phyloP scores from a whole-genome alignment of 2,888 invertebrate species.

The Spicauda simplicius region DNA sequence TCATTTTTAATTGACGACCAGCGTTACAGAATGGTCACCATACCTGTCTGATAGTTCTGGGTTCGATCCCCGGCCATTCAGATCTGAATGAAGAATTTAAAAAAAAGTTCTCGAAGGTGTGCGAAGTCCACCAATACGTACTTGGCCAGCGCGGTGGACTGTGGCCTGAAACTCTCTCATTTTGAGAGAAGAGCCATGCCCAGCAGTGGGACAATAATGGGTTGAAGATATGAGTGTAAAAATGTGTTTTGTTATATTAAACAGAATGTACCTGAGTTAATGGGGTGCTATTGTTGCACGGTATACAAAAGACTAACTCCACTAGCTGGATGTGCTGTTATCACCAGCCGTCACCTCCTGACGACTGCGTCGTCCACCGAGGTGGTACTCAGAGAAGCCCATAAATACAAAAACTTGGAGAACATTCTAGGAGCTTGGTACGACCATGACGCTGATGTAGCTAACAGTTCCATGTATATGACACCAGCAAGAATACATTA shows the following conservation, averaged over 20 bases:
- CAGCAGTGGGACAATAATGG: too few relatives aligned
- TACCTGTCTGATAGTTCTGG: too few relatives aligned
- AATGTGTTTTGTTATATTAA: too few relatives aligned
- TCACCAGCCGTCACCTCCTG: slow-evolving; percentile 58
- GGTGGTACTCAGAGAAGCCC: slow-evolving; percentile 48
- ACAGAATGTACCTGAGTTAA: slow-evolving; percentile 43
- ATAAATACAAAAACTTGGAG: slow-evolving; percentile 40
- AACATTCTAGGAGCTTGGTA: slow-evolving; percentile 61
- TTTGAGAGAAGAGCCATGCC: too few relatives aligned
- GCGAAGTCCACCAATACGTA: too few relatives aligned
- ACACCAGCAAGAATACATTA: slow-evolving; percentile 56
- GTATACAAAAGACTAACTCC: slow-evolving; percentile 48
- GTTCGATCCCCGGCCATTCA: too few relatives aligned
- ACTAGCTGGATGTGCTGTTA: slow-evolving; percentile 55
- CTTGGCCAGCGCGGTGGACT: too few relatives aligned
- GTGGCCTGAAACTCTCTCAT: too few relatives aligned
- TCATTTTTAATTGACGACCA: too few relatives aligned
- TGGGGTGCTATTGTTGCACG: slow-evolving; percentile 59
- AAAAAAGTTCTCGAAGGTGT: too few relatives aligned
- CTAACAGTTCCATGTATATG: slow-evolving; percentile 55
- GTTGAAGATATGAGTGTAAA: neutral
- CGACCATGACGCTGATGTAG: slow-evolving; percentile 43
- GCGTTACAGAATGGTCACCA: too few relatives aligned
- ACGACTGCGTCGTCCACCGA: slow-evolving; percentile 62
- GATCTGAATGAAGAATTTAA: too few relatives aligned